A percentile compares a stretch with the other conserved stretches of the same genome.
These are phyloP conservation scores for Cyclargus thomasi DNA, from an alignment of 1,140 invertebrate genomes.

Conservation along the genomic window DNA sequence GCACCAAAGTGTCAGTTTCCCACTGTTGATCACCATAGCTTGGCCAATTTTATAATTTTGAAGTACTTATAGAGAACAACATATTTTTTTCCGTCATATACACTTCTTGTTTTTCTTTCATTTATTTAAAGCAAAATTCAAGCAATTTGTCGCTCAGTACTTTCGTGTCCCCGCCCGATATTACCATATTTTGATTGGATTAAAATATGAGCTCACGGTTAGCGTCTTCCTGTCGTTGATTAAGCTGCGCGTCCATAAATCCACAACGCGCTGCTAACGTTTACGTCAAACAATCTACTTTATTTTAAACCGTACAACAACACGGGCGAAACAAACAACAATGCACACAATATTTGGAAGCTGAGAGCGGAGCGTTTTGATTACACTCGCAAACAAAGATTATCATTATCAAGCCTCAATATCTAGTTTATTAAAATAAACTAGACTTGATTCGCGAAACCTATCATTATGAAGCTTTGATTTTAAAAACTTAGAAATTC, in stretches of 20 bases:
- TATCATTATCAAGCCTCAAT: not conserved
- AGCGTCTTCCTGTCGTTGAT: slow-evolving; percentile 56
- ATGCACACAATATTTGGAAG: not conserved
- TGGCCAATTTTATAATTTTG: too few species aligned
- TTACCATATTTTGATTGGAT: slow-evolving; percentile 68
- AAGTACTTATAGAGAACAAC: too few species aligned
- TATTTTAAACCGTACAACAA: slow-evolving; percentile 33
- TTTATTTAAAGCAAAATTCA: too few species aligned
- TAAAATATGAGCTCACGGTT: slow-evolving; percentile 50
- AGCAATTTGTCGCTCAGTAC: slow-evolving; percentile 1
- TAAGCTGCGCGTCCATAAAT: slow-evolving; percentile 52
- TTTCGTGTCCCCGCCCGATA: slow-evolving; percentile 19
- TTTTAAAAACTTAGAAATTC: too few species aligned
- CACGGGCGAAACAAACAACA: not conserved
- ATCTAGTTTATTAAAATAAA: too few species aligned
- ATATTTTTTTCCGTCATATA: too few species aligned
- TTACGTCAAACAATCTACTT: slow-evolving; percentile 40
- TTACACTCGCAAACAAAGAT: not conserved
- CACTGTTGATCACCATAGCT: not conserved
- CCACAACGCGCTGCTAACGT: slow-evolving; percentile 36
- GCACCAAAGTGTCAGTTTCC: not conserved
- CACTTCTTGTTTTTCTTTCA: too few species aligned
- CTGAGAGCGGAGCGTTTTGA: not conserved
- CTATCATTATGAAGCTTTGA: too few species aligned
- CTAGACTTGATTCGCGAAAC: too few species aligned